phyloP scores from a whole-genome alignment of 2,113 vertebrate genomes.

The Heterotilapia buettikoferi region DNA sequence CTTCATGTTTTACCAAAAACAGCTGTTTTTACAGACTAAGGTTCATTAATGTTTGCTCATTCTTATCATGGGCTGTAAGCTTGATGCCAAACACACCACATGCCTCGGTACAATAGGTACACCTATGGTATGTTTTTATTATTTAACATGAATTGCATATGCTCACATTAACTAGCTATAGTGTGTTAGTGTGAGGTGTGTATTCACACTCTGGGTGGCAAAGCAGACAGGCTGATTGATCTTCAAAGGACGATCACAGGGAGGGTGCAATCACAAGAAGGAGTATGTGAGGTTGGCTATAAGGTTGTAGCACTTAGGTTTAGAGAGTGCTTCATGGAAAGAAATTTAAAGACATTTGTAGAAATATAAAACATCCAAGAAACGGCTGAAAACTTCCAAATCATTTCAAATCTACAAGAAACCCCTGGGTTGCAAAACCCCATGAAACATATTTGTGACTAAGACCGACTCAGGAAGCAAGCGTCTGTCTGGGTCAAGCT shows the following conservation, averaged over 20 bases:
- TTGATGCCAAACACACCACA: not conserved
- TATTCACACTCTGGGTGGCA: not conserved
- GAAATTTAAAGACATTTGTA: not conserved
- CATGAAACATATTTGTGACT: not conserved
- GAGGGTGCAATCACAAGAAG: not conserved
- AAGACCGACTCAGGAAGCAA: not conserved
- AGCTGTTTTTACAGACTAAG: not conserved
- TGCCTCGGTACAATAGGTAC: not conserved
- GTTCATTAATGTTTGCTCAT: not conserved
- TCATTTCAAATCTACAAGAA: not conserved
- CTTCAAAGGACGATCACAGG: not conserved
- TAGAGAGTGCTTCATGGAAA: not conserved
- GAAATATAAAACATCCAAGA: not conserved
- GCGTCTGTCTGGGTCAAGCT: accelerated
- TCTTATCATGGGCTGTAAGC: not conserved
- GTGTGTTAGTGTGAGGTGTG: not conserved
- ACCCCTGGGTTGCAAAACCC: not conserved
- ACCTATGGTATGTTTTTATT: not conserved
- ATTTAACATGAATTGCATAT: not conserved
- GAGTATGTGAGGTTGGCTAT: not conserved
- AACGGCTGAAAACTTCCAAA: not conserved
- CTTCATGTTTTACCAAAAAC: too few species aligned
- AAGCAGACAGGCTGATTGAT: not conserved
- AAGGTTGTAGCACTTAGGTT: not conserved
- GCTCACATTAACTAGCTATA: not conserved